These are phyloP conservation scores for Ryuthela nishihirai DNA, from an alignment of 2,888 invertebrate genomes.

Conservation along the genomic window DNA sequence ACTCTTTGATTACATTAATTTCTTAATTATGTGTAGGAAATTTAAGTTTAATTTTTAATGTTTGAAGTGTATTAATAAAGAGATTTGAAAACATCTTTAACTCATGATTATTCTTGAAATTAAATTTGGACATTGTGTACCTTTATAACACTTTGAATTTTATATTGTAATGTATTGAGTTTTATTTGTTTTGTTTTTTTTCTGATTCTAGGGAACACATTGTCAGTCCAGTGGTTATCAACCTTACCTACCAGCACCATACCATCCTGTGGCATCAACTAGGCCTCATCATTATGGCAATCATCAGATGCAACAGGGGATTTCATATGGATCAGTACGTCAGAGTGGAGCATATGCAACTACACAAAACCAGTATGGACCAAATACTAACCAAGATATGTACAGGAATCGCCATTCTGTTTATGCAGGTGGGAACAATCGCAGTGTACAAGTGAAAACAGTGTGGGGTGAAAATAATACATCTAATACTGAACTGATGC, in stretches of 20 bases:
- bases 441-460: slow-evolving; percentile 11
- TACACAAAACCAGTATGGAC: slow-evolving; percentile 24
- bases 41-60: no score
- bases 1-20: no score
- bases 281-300: slow-evolving; percentile 28
- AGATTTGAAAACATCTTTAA: no score
- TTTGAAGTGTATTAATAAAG: no score
- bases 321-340: slow-evolving; percentile 25
- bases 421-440: slow-evolving; percentile 12
- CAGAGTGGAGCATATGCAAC: slow-evolving; percentile 30
- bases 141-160: no score
- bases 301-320: slow-evolving; percentile 36
- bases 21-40: no score
- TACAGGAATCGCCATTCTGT: slow-evolving; percentile 28
- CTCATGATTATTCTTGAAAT: no score
- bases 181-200: no score
- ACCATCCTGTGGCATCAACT: slow-evolving; percentile 28
- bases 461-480: slow-evolving; percentile 21
- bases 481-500: slow-evolving; percentile 24
- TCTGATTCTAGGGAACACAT: slow-evolving; percentile 30
- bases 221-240: slow-evolving; percentile 34
- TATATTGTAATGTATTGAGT: no score
- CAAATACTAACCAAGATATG: slow-evolving; percentile 27
- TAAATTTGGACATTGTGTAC: no score
- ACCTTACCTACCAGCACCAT: slow-evolving; percentile 24